Evolutionary conservation across 2,888 invertebrate genomes (phyloP).

Genomic region (Osmoderma eremita): DNA sequence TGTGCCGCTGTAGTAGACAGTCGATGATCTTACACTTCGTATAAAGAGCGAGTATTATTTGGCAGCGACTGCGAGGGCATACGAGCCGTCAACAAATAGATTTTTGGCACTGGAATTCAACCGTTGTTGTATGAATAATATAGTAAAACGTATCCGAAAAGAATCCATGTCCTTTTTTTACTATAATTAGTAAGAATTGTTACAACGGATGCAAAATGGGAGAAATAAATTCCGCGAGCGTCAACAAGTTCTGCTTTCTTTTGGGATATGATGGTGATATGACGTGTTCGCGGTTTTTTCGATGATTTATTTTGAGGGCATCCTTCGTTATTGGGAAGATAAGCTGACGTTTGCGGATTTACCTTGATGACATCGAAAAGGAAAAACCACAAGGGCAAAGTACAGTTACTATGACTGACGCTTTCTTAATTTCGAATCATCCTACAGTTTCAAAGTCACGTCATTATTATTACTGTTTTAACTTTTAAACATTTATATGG

Average conservation of each 20-base stretch:
- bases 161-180: too few species aligned
- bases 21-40: conserved; percentile 25
- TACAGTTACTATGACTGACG: too few species aligned
- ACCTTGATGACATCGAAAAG: background rate
- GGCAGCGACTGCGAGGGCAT: background rate
- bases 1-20: conserved; percentile 1
- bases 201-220: background rate
- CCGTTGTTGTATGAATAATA: too few species aligned
- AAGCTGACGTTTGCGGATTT: conserved; percentile 11
- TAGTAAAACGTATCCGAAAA: too few species aligned
- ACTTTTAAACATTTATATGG: too few species aligned
- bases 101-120: background rate
- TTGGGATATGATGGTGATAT: background rate
- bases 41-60: conserved; percentile 5
- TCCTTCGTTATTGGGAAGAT: conserved; percentile 2
- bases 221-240: conserved; percentile 8
- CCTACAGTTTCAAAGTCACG: too few species aligned
- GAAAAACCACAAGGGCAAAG: too few species aligned
- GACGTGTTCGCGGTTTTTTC: conserved; percentile 18
- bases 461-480: too few species aligned
- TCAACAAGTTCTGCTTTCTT: conserved; percentile 11
- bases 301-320: conserved; percentile 6
- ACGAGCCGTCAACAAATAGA: background rate
- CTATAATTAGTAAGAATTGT: too few species aligned
- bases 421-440: too few species aligned